Evolutionary conservation across 2,113 vertebrate genomes (phyloP), one percentile per base, ranked within the genome.

Genomic region (Dicerorhinus sumatrensis): DNA sequence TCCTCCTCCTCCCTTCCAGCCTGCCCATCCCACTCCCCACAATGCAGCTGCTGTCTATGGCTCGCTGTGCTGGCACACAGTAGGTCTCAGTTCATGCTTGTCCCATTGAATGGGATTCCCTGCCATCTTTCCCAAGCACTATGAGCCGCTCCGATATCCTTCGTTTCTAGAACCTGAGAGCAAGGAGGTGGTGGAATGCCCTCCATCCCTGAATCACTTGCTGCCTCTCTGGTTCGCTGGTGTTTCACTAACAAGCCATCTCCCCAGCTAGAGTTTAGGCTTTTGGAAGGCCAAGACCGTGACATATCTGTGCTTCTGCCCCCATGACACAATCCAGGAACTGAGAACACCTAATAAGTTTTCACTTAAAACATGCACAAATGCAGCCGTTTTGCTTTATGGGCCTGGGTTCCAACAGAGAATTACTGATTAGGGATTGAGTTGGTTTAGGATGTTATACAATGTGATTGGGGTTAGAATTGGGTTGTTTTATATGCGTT

Each of bases 391-490:
- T 94, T 67, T 48, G 56, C 75, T 14, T 67, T 56, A 5, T 2
- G 80, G 42, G 67, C 58, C 63, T 67, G 69, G 31, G 33, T 79
- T 51, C 46, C 58, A 33, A 25, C 27, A 10, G 69, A 72, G 46
- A 77, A 29, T 25, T 54, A 29, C 39, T 58, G 18, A 6, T 29
- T 16, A 79, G 58, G 25, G 39, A n/a, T 10, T 31, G 86, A 83
- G 6, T 70, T n/a, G 1, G 21, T 42, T 36, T 5, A 42, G 69
- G 42, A 36, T 27, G 12, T 75, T 63, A 83, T 3, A 29, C 70
- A 36, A n/a, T 48, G 31, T 0, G 17, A 42, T 4, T 0, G 0
- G 60, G 46, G 9, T 29, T 63, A 69, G 46, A 56, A 51, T 1
- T 16, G 8, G 54, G 62, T 42, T 13, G 10, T 48, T 72, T 33